These are phyloP conservation scores for Poeciliopsis retropinna DNA, from an alignment of 2,113 vertebrate species.

Conservation along the genomic window DNA sequence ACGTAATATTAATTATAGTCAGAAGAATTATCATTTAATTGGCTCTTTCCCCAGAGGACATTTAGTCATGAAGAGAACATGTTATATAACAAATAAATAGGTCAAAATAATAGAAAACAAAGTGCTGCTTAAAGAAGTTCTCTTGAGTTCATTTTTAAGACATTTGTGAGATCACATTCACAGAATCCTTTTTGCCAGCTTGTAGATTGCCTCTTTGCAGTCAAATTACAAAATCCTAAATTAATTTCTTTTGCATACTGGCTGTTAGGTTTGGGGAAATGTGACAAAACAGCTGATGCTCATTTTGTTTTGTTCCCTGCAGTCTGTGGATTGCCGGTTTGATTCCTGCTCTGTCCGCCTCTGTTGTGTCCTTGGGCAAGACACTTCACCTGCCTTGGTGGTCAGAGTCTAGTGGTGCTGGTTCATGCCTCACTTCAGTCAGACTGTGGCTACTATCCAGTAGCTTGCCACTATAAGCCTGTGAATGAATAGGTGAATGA, in stretches of 20 bases:
- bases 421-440: too few species aligned
- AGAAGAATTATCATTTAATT: constrained; percentile 47
- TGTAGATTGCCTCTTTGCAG: background rate
- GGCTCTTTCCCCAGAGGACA: constrained; percentile 11
- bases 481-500: too few species aligned
- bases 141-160: background rate
- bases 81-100: constrained; percentile 51
- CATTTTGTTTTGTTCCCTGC: background rate
- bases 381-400: too few species aligned
- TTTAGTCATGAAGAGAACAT: constrained; percentile 33
- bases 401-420: too few species aligned
- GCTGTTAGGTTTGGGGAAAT: background rate
- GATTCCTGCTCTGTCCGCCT: too few species aligned
- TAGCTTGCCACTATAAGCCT: too few species aligned
- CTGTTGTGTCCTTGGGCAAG: too few species aligned
- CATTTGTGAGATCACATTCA: background rate
- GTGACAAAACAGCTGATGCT: background rate
- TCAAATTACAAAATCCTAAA: background rate
- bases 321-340: too few species aligned
- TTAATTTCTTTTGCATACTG: background rate
- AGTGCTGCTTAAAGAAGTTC: constrained; percentile 22
- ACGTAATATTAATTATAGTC: constrained; percentile 29
- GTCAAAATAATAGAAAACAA: constrained; percentile 39
- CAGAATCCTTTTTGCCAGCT: background rate
- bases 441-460: too few species aligned